Conservation (phyloP, 2,888 invertebrate species). For the Arge pagana region DNA sequence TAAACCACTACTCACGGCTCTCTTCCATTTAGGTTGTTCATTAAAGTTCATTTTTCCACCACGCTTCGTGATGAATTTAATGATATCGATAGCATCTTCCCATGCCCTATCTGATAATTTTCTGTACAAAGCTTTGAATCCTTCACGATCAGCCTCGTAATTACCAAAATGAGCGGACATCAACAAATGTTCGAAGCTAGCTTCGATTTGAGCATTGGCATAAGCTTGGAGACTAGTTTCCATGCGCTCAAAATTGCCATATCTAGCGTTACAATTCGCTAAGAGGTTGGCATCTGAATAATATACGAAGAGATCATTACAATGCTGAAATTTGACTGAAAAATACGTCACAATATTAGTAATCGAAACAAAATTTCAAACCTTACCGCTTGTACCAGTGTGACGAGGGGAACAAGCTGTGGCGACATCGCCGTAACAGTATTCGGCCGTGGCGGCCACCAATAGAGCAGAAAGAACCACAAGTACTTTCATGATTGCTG, state of each 20-base stretch:
- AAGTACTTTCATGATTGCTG: conserved; percentile 66
- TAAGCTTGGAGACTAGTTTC: conserved; percentile 61
- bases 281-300: conserved; percentile 36
- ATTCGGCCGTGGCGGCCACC: conserved; percentile 62
- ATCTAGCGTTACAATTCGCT: conserved; percentile 67
- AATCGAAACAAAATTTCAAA: background rate
- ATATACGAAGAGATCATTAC: conserved; percentile 16
- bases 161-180: conserved; percentile 78
- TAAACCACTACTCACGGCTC: conserved; percentile 44
- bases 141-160: conserved; percentile 75
- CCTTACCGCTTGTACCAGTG: conserved; percentile 51
- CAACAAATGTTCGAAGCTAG: conserved; percentile 77
- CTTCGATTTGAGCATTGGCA: conserved; percentile 68
- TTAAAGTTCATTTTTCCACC: conserved; percentile 68
- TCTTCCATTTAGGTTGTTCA: conserved; percentile 44
- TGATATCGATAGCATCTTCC: conserved; percentile 74
- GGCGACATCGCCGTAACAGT: conserved; percentile 67
- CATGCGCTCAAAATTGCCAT: conserved; percentile 65
- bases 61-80: conserved; percentile 77
- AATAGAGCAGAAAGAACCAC: conserved; percentile 61
- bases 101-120: conserved; percentile 76
- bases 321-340: background rate
- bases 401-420: conserved; percentile 63
- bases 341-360: background rate
- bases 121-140: conserved; percentile 76